Conservation (phyloP, 1,140 invertebrate species). For the Lepidurus apus region DNA sequence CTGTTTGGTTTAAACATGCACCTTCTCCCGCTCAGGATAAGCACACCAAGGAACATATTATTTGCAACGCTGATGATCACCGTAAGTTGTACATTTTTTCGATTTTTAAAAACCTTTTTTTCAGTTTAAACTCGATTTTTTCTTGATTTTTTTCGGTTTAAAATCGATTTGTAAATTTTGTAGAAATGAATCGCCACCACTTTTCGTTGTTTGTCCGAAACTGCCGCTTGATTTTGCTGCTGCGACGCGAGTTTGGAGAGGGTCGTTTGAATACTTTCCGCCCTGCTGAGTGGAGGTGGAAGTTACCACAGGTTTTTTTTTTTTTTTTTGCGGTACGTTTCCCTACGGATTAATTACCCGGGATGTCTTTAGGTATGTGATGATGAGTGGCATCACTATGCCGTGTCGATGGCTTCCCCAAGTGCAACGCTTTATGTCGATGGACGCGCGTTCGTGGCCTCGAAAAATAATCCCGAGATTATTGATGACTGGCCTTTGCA, state of each 20-base stretch:
- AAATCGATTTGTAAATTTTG: slow-evolving; percentile 40
- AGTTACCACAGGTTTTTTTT: slow-evolving; percentile 61
- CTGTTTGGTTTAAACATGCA: slow-evolving; percentile 88
- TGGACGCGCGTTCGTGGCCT: slow-evolving; percentile 71
- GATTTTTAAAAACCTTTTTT: neutral
- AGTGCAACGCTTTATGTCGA: slow-evolving; percentile 77
- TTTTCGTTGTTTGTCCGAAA: slow-evolving; percentile 94
- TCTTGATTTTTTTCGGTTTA: slow-evolving; percentile 34
- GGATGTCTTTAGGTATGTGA: slow-evolving; percentile 72
- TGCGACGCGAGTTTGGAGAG: slow-evolving; percentile 86
- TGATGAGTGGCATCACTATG: slow-evolving; percentile 98
- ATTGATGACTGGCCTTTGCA: slow-evolving; percentile 99
- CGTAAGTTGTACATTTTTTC: slow-evolving; percentile 55
- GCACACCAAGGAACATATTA: slow-evolving; percentile 86
- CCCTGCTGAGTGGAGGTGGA: slow-evolving; percentile 97
- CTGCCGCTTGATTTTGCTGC: slow-evolving; percentile 86
- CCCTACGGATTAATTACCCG: too few species aligned
- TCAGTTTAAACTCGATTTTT: slow-evolving; percentile 33
- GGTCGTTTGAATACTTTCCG: slow-evolving; percentile 89
- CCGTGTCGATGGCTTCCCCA: slow-evolving; percentile 74
- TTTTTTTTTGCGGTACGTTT: neutral
- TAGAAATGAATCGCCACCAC: slow-evolving; percentile 97
- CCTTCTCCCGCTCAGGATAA: slow-evolving; percentile 65
- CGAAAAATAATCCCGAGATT: slow-evolving; percentile 86
- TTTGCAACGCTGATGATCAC: slow-evolving; percentile 94